Evolutionary conservation across 2,113 vertebrate genomes (phyloP), one percentile per base, ranked within the genome.

Genomic region (Rhea americana): DNA sequence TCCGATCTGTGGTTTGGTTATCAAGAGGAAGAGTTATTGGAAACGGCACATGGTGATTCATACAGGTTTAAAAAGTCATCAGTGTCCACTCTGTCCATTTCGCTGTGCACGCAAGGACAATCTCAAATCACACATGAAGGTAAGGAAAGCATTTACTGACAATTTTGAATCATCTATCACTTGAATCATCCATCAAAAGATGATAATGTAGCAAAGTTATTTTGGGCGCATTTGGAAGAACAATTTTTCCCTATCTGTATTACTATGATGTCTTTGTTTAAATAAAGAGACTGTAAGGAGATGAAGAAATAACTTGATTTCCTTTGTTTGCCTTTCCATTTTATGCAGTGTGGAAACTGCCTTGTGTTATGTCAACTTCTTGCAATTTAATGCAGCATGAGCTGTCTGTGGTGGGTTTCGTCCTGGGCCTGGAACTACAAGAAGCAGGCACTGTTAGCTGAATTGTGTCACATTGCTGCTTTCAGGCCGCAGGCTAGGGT

Each of bases 61-160:
- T 97, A 99, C 99, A 47, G 99, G 99, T 96, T 97, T 99, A 96
- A 99, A 99, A 98, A 99, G 99, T 96, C 99, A 99, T 96, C 99
- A 99, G 97, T 99, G 99, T 97, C 99, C 99, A 0, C 97, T 99
- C 93, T 99, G 99, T 97, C 99, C 99, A 24, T 99, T 99, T 97
- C 99, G 99, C 89, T 99, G 99, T 96, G 99, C 99, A 97, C 99
- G 99, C 98, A 99, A 99, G 99, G 99, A 99, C 99, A 99, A 99
- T 99, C 99, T 99, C 94, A 99, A 99, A 98, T 99, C 99, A 96
- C 99, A 99, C 97, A 99, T 99, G 99, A 99, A 99, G 99, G 99
- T 99, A 98, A 98, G 98, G 79, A n/a, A 32, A 71, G 11, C 51
- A 37, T 61, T 89, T 37, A 7, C 61, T 89, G 66, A 7, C n/a